Evolutionary conservation across 2,113 vertebrate genomes (phyloP).

Genomic region (Pan troglodytes): DNA sequence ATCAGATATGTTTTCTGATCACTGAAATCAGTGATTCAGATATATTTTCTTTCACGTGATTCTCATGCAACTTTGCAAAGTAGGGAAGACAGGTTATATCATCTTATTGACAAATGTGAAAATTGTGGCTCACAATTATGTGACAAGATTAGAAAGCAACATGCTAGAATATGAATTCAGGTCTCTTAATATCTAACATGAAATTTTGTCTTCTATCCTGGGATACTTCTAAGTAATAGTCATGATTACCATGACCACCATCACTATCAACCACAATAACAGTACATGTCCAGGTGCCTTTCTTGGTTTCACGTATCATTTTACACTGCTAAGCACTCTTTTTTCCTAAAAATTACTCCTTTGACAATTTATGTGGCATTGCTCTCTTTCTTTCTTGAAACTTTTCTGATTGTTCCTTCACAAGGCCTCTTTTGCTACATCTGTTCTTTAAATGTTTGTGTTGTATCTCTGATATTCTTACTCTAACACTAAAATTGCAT

Average conservation of each 20-base stretch:
- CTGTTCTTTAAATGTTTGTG: not conserved
- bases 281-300: not conserved
- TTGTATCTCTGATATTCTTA: not conserved
- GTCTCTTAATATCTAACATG: not conserved
- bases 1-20: not conserved
- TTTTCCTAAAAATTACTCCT: not conserved
- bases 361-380: not conserved
- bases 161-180: not conserved
- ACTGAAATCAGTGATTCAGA: too few species aligned
- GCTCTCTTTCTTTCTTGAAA: not conserved
- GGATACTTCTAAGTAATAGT: not conserved
- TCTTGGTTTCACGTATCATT: not conserved
- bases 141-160: not conserved
- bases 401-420: not conserved
- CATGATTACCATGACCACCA: not conserved
- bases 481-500: not conserved
- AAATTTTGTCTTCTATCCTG: not conserved
- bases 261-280: not conserved
- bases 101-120: not conserved
- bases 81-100: not conserved
- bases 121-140: not conserved
- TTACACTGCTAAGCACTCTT: not conserved
- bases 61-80: not conserved
- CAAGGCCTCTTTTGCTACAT: not conserved
- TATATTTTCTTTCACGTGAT: not conserved